A percentile compares a stretch with the other conserved stretches of the same genome.
Evolutionary conservation across 2,888 invertebrate species (phyloP).

Genomic region (Cyclophora albipunctata): DNA sequence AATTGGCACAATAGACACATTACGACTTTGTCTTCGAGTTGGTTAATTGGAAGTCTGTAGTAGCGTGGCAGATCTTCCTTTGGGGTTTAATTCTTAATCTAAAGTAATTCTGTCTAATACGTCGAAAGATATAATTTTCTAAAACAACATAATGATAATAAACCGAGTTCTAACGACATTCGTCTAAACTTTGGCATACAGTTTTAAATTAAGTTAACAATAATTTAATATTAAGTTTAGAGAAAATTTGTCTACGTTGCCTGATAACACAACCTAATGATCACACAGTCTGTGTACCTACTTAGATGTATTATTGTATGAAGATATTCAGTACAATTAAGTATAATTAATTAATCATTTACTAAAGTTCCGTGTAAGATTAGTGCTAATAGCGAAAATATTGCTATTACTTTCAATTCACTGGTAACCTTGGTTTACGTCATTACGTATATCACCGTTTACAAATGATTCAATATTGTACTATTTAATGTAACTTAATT

Average conservation of each 20-base stretch:
- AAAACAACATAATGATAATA: conserved; percentile 5
- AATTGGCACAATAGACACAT: conserved; percentile 9
- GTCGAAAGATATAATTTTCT: not conserved
- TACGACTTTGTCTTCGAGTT: not conserved
- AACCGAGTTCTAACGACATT: conserved; percentile 29
- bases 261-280: conserved; percentile 70
- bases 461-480: conserved; percentile 13
- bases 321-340: not conserved
- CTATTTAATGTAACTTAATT: conserved; percentile 8
- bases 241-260: conserved; percentile 52
- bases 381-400: too few species aligned
- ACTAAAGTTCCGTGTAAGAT: too few species aligned
- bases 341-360: not conserved
- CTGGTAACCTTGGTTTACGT: too few species aligned
- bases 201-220: conserved; percentile 33
- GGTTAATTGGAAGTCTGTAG: too few species aligned
- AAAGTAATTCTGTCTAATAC: conserved; percentile 19
- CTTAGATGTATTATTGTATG: conserved; percentile 5
- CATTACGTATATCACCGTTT: too few species aligned
- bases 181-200: conserved; percentile 51
- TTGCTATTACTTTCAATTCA: not conserved
- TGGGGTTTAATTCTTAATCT: conserved; percentile 43
- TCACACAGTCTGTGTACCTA: conserved; percentile 58
- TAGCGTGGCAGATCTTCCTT: conserved; percentile 12
- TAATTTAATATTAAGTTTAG: conserved; percentile 25